A percentile compares a stretch with the other conserved stretches of the same genome.
Evolutionary conservation across 2,888 invertebrate genomes (phyloP).

Genomic region (Microplitis deprimator): DNA sequence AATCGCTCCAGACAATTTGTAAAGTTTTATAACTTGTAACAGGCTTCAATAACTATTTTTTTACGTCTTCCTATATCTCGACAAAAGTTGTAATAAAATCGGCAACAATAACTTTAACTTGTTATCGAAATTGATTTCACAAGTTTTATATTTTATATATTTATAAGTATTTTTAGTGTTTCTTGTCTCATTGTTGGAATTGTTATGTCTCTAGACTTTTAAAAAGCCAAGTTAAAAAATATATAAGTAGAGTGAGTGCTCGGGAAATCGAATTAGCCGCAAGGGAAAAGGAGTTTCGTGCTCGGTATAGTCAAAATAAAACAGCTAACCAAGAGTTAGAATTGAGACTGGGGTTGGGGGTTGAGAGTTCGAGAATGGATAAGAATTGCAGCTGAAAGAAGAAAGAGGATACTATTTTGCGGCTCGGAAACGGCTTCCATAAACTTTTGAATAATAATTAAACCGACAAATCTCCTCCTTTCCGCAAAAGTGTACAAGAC

Average conservation of each 20-base stretch:
- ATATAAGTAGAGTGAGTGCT: background rate
- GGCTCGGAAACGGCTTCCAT: conserved; percentile 17
- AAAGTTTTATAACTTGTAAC: background rate
- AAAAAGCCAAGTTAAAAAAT: background rate
- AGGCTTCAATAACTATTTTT: background rate
- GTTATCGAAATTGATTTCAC: background rate
- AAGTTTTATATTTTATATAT: background rate
- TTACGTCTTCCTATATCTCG: background rate
- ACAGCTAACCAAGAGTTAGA: background rate
- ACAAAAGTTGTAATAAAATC: background rate
- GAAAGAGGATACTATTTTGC: conserved; percentile 21
- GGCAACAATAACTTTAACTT: background rate
- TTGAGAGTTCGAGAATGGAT: conserved; percentile 11
- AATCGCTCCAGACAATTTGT: background rate
- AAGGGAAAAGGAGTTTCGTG: conserved; percentile 22
- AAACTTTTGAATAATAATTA: conserved; percentile 41
- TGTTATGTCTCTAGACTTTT: background rate
- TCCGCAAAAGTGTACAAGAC: background rate
- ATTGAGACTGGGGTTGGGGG: background rate
- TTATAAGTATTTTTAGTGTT: background rate
- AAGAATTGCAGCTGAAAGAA: conserved; percentile 10
- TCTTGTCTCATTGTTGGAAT: background rate
- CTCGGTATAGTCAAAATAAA: conserved; percentile 1
- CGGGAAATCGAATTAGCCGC: conserved; percentile 33
- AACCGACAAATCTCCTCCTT: conserved; percentile 27